phyloP scores from a whole-genome alignment of 2,888 invertebrate genomes.

The Tipula vernalis region DNA sequence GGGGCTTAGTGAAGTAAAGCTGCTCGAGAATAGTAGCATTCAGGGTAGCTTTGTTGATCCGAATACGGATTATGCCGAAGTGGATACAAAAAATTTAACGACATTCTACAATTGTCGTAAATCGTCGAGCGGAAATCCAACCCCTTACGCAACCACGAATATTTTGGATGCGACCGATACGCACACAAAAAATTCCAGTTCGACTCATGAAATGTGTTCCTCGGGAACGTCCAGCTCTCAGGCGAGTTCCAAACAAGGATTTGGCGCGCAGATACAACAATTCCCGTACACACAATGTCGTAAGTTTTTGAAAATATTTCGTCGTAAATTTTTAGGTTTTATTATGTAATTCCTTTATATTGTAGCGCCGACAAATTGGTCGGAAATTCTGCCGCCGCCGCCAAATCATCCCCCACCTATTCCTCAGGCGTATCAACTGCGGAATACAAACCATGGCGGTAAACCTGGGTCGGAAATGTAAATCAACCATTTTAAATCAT shows the following conservation, averaged over 20 bases:
- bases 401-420: slow-evolving; percentile 47
- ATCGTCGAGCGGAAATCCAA: slow-evolving; percentile 47
- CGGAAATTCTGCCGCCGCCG: slow-evolving; percentile 46
- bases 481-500: slow-evolving; percentile 21
- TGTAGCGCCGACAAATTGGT: slow-evolving; percentile 40
- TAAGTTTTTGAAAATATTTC: slow-evolving; percentile 22
- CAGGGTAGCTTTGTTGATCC: slow-evolving; percentile 36
- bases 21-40: slow-evolving; percentile 40
- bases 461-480: slow-evolving; percentile 35
- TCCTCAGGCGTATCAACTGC: slow-evolving; percentile 21
- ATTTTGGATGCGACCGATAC: slow-evolving; percentile 40
- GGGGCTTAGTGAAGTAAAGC: slow-evolving; percentile 41
- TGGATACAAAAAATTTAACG: slow-evolving; percentile 49
- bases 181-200: slow-evolving; percentile 31
- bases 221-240: slow-evolving; percentile 36
- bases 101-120: slow-evolving; percentile 59
- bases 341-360: neutral
- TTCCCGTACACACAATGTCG: slow-evolving; percentile 30
- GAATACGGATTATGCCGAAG: slow-evolving; percentile 55
- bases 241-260: slow-evolving; percentile 26
- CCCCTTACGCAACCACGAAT: slow-evolving; percentile 65
- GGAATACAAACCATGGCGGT: slow-evolving; percentile 20
- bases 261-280: slow-evolving; percentile 20
- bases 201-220: slow-evolving; percentile 25
- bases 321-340: neutral